Percentiles rank a stretch among this genome's conserved stretches.
phyloP scores from a whole-genome alignment of 2,888 invertebrate genomes.

The Dioctria linearis region DNA sequence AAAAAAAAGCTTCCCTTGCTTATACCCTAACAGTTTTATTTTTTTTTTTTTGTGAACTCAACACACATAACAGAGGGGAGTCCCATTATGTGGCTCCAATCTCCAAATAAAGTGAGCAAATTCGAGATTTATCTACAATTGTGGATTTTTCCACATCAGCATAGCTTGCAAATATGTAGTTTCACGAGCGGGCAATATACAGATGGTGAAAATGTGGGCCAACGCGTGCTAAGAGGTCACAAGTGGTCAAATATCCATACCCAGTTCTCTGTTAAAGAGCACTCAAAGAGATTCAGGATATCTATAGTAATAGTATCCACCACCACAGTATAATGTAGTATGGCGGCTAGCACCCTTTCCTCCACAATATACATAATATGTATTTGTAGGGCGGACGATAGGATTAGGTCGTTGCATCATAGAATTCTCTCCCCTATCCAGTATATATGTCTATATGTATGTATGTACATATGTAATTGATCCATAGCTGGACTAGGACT shows the following conservation, averaged over 20 bases:
- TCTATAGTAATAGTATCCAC: constrained; percentile 65
- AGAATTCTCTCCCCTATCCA: constrained; percentile 73
- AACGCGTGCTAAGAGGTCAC: constrained; percentile 17
- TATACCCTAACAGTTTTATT: neutral
- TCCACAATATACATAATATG: neutral
- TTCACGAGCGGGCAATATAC: neutral
- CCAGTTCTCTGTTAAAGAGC: constrained; percentile 75
- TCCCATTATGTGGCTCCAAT: neutral
- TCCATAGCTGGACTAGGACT: constrained; percentile 72
- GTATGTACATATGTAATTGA: constrained; percentile 67
- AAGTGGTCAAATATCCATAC: constrained; percentile 73
- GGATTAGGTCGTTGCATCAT: constrained; percentile 70
- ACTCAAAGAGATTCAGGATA: constrained; percentile 70
- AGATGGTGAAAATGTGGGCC: neutral
- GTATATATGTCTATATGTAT: constrained; percentile 35
- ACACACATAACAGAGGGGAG: neutral
- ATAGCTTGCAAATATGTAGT: constrained; percentile 18
- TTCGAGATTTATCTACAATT: neutral
- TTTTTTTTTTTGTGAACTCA: neutral
- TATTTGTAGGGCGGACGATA: constrained; percentile 67
- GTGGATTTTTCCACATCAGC: constrained; percentile 19
- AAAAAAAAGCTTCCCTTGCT: neutral
- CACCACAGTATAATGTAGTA: constrained; percentile 63
- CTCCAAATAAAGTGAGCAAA: constrained; percentile 6
- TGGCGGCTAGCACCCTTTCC: constrained; percentile 1